Base-by-base conservation (phyloP, 2,113 vertebrate species). In the Chiloscyllium plagiosum region DNA sequence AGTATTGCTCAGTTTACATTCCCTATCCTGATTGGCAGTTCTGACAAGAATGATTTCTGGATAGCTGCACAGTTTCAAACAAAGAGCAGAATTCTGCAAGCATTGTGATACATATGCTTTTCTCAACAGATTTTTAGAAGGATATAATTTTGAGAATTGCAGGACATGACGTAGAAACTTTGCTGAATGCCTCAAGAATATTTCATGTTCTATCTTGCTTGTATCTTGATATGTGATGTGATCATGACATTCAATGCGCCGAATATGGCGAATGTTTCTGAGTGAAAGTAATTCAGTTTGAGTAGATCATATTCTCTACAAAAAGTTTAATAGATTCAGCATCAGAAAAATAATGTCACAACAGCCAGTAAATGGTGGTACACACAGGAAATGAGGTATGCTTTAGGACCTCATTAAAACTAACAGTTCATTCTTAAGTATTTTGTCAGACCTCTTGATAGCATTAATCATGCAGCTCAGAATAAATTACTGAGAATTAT, bases 201-300 rank as follows among this genome's bases (percentile, higher is more conserved):
- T 70, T 72, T 95, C 93, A 70, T 95, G 68, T 50, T 95, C 61
- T 69, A 8, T 17, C 24, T 20, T 87, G 50, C 85, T 89, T 68
- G 13, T 69, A 68, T 95, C n/a, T 72, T 47, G 47, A 13, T 70
- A 50, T 72, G 8, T 95, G 12, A 72, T 2, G 42, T 95, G 68
- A 72, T 95, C 24, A 47, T 6, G 72, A 26, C 26, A 56, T 95
- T 47, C 50, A 72, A 29, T 72, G 10, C 20, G 50, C 10, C 70
- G 68, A 72, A 70, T 17, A 17, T 94, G 65, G 69, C 52, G 37
- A 56, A 1, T 47, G 15, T 83, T 42, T n/a, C 56, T 92, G 87
- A 93, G 89, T 65, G 61, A 93, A 93, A 93, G 33, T 93, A 93
- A 68, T 37, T 93, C 29, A 93, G n/a, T n/a, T 66, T 65, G 29